Conservation (phyloP, 1,140 invertebrate genomes). For the Zeugodacus cucurbitae region DNA sequence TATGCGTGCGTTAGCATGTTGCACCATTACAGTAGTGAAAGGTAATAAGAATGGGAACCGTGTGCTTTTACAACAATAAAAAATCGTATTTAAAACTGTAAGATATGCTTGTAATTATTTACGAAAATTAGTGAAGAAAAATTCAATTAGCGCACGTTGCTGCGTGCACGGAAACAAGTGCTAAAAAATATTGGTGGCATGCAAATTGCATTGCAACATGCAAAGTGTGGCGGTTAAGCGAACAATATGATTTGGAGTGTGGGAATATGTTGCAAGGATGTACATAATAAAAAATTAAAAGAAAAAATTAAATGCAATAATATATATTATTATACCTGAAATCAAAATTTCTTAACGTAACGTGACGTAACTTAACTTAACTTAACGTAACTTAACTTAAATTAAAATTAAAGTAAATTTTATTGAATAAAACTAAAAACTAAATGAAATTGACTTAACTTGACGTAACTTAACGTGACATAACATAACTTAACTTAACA, state of each 20-base stretch:
- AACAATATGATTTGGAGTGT: background rate
- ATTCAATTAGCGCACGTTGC: slow-evolving; percentile 23
- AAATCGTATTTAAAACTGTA: background rate
- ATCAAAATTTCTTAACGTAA: too few species aligned
- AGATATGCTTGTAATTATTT: background rate
- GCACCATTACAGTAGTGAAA: background rate
- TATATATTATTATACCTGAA: background rate
- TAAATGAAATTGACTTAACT: too few species aligned
- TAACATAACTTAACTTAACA: too few species aligned
- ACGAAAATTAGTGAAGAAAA: slow-evolving; percentile 21
- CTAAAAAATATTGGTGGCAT: slow-evolving; percentile 36
- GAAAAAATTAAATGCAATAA: background rate
- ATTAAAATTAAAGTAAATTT: too few species aligned
- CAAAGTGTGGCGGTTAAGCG: background rate
- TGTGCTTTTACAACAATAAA: background rate
- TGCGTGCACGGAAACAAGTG: slow-evolving; percentile 22
- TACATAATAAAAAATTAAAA: too few species aligned
- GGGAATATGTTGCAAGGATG: background rate
- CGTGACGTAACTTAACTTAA: too few species aligned
- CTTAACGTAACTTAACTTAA: too few species aligned
- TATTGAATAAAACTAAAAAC: too few species aligned
- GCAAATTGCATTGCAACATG: slow-evolving; percentile 35
- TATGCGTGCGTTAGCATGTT: background rate
- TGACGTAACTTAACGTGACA: too few species aligned
- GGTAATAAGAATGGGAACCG: background rate